Base-by-base conservation (phyloP, 2,113 vertebrate species). In the Carassius carassius region DNA sequence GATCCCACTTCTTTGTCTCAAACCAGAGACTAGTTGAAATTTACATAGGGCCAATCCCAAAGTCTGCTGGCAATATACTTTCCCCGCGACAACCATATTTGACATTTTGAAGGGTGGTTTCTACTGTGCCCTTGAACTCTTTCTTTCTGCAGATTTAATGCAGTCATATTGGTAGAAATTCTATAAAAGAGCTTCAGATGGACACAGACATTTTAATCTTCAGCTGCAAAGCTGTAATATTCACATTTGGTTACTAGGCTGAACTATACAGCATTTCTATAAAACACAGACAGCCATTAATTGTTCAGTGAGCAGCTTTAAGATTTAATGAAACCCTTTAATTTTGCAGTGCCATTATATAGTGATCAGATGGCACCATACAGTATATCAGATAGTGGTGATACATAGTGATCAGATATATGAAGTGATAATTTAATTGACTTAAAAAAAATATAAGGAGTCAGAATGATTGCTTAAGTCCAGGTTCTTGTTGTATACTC, bases 91-190 rank as follows among this genome's bases (percentile, higher is more conserved):
- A 92, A 91, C 91, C 92, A 90, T 94, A 92, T 94, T 93, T 93
- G 94, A 94, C 93, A 95, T 95, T 94, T 95, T 94, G 93, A 92
- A 91, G 92, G 92, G 84, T 90, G 91, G 92, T 93, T 93, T 90
- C 83, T 72, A 90, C 92, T 90, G 87, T 92, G 93, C 91, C 94
- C 94, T 95, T 95, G 92, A 94, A 92, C 90, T 92, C 90, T 89
- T 90, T 92, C 89, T 93, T 90, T 92, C 89, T 93, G 92, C 90
- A 93, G 92, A 94, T 93, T 94, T 93, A 94, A 94, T 94, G 92
- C 88, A 91, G 89, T 88, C 92, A 92, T 93, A 94, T 93, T 94
- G 91, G 88, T 87, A 91, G 86, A 89, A 89, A 88, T 88, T 91
- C 90, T 89, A 91, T 93, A 92, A 95, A 93, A 90, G 91, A 92